Evolutionary conservation across 2,113 vertebrate species (phyloP).

Genomic region (Tupaia tana): DNA sequence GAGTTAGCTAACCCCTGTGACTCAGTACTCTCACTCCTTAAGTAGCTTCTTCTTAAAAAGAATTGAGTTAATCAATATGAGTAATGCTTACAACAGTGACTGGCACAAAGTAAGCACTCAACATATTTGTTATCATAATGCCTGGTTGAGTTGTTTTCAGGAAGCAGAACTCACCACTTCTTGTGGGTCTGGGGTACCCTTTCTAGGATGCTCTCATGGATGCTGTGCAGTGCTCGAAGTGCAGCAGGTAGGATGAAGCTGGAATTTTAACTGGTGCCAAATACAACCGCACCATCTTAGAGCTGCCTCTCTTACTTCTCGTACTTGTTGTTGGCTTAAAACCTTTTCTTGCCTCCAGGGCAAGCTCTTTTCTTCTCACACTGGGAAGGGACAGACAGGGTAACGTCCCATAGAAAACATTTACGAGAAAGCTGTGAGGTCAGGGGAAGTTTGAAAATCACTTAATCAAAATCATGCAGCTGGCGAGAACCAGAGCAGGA

Average conservation of each 20-base stretch:
- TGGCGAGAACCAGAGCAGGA: background rate
- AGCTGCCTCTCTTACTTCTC: too few species aligned
- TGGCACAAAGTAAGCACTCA: background rate
- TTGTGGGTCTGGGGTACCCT: background rate
- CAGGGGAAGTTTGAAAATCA: background rate
- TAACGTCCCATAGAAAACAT: background rate
- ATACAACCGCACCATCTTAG: accelerated
- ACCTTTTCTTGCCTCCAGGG: background rate
- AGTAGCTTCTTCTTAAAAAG: background rate
- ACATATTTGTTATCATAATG: background rate
- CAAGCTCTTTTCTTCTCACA: background rate
- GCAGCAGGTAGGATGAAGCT: background rate
- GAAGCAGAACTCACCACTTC: background rate
- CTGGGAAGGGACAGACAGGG: background rate
- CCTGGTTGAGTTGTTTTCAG: background rate
- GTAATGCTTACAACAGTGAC: background rate
- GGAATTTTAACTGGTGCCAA: background rate
- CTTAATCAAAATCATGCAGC: background rate
- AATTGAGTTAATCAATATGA: background rate
- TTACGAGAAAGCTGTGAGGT: background rate
- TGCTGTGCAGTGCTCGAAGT: background rate
- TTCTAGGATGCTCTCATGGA: background rate
- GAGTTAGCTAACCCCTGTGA: background rate
- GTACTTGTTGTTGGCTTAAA: background rate
- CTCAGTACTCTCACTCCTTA: background rate